Percentiles rank a stretch among this genome's conserved stretches.
Conservation (phyloP, 2,113 vertebrate species). For the Heloderma charlesbogerti region DNA sequence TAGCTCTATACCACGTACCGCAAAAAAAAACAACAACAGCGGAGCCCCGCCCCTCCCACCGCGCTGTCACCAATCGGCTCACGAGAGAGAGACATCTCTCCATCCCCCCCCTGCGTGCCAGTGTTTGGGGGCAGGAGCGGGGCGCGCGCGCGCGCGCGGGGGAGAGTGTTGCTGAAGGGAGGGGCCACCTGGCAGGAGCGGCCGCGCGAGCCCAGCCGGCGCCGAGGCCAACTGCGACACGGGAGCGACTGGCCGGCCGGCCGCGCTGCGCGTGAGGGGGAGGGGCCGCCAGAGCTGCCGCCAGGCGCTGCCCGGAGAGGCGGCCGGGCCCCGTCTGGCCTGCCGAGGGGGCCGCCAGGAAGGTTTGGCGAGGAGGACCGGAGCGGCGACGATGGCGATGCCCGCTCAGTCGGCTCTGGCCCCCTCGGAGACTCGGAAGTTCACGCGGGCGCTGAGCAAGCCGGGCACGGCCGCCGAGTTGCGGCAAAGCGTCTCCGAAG, state of each 20-base stretch:
- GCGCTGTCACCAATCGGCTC: slow-evolving; percentile 39
- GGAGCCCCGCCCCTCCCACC: slow-evolving; percentile 6
- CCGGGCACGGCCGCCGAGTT: slow-evolving; percentile 96
- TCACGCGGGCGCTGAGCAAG: slow-evolving; percentile 92
- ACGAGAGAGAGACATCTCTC: neutral
- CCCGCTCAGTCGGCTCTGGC: slow-evolving; percentile 36
- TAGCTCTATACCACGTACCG: slow-evolving; percentile 18
- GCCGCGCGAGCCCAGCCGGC: slow-evolving; percentile 5
- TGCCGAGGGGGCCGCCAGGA: neutral
- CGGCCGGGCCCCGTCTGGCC: neutral
- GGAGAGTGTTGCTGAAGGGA: slow-evolving; percentile 22
- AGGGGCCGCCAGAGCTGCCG: neutral
- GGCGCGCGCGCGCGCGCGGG: neutral
- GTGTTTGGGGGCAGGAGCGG: slow-evolving; percentile 8
- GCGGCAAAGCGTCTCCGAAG: slow-evolving; percentile 95
- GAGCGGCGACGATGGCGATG: slow-evolving; percentile 13
- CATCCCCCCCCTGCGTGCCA: neutral
- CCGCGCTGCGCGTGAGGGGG: neutral
- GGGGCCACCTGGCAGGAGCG: slow-evolving; percentile 42
- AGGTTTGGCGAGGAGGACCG: too few species aligned
- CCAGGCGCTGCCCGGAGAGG: slow-evolving; percentile 16
- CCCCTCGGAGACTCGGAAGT: slow-evolving; percentile 91
- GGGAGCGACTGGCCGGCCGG: slow-evolving; percentile 27
- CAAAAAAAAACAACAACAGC: slow-evolving; percentile 28
- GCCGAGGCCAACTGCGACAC: slow-evolving; percentile 27